Evolutionary conservation across 2,888 invertebrate genomes (phyloP), one percentile per base, ranked within the genome.

Genomic region (Clitarchus hookeri): DNA sequence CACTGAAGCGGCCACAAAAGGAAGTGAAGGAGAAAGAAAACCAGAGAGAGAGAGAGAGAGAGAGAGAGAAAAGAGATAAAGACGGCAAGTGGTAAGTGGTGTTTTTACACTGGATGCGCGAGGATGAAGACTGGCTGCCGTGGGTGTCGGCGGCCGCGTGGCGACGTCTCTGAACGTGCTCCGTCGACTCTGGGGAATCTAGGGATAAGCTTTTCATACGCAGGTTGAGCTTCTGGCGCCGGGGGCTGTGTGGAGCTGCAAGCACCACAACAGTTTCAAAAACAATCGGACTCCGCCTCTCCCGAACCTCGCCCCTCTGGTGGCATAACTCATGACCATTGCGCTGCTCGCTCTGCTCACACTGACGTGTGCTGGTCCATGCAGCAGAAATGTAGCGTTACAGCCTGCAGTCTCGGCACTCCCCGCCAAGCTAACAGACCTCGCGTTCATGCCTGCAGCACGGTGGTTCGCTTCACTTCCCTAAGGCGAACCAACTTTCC

Each of bases 131-230:
- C 89, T 93, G 93, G 89, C 92, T 93, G 86, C 91, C 91, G 88
- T 91, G 91, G 27, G 91, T 91, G 85, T 91, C 90, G 11, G 91
- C 90, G 54, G 90, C 88, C 86, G 90, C 88, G 89, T 91, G 95
- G 85, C 96, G 94, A 83, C 97, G 94, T 90, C 97, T 93, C 90
- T 96, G 95, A 78, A 94, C 95, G 91, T 96, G 95, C 91, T 97
- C 97, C 88, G 97, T 95, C 90, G 97, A 97, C 92, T 98, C 98
- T 88, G 98, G 98, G 54, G 98, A 98, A 92, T 98, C 98, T 94
- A 98, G 93, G 88, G 98, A 98, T 90, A 98, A 95, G 91, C 98
- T 98, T 95, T 99, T 98, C 98, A 98, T 98, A 91, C 98, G 95
- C 92, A 98, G 95, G 93, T 98, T 98, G 93, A 98, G 94, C 93